Evolutionary conservation across 2,113 vertebrate genomes (phyloP).

Genomic region (zebrafish (Danio rerio)): GRCz12tu NC_133181.1:34502501-34503000

Average conservation of each 20-base stretch:
- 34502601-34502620: constrained; percentile 36
- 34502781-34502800: constrained; percentile 26
- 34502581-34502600: constrained; percentile 51
- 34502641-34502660: constrained; percentile 58
- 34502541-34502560: constrained; percentile 74
- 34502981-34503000: background rate
- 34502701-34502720: constrained; percentile 22
- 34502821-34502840: background rate
- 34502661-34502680: constrained; percentile 58
- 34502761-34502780: constrained; percentile 34
- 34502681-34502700: constrained; percentile 38
- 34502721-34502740: background rate
- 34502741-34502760: constrained; percentile 31
- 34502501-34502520: constrained; percentile 62
- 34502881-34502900: constrained; percentile 7
- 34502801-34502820: background rate
- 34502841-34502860: background rate
- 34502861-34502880: background rate
- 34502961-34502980: background rate
- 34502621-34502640: constrained; percentile 53
- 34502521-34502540: constrained; percentile 75
- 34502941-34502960: background rate
- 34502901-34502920: background rate
- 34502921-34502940: constrained; percentile 8
- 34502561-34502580: constrained; percentile 52